Conservation (phyloP, 1,140 invertebrate genomes). For the Dufourea novaeangliae region DNA sequence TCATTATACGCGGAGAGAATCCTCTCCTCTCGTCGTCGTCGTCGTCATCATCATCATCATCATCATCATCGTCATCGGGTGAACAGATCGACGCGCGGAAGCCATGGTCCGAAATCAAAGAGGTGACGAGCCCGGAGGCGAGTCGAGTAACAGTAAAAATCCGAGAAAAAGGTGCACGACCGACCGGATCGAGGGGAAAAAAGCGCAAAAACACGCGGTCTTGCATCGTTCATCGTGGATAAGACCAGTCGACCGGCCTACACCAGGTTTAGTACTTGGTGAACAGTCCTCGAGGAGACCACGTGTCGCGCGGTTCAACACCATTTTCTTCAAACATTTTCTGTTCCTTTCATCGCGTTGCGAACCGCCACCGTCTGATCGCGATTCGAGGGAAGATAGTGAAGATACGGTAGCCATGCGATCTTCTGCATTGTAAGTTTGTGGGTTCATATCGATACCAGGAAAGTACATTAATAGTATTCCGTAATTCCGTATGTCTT, state of each 20-base stretch:
- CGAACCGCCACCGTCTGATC: background rate
- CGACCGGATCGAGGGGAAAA: conserved; percentile 53
- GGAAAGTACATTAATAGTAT: too few relatives aligned
- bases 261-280: conserved; percentile 71
- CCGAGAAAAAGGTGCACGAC: conserved; percentile 46
- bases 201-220: conserved; percentile 60
- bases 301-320: background rate
- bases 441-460: background rate
- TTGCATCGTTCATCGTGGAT: conserved; percentile 56
- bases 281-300: conserved; percentile 71
- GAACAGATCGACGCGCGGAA: background rate
- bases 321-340: background rate
- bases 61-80: too few relatives aligned
- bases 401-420: conserved; percentile 11
- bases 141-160: conserved; percentile 69
- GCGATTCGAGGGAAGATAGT: background rate
- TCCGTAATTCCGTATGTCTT: too few relatives aligned
- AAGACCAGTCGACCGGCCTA: conserved; percentile 72
- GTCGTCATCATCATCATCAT: too few relatives aligned
- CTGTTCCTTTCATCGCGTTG: background rate
- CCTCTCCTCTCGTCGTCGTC: background rate
- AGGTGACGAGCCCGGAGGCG: conserved; percentile 28
- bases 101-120: conserved; percentile 53
- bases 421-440: conserved; percentile 19
- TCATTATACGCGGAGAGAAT: background rate